Evolutionary conservation across 2,888 invertebrate genomes (phyloP).

Genomic region (Temnothorax unifasciatus): DNA sequence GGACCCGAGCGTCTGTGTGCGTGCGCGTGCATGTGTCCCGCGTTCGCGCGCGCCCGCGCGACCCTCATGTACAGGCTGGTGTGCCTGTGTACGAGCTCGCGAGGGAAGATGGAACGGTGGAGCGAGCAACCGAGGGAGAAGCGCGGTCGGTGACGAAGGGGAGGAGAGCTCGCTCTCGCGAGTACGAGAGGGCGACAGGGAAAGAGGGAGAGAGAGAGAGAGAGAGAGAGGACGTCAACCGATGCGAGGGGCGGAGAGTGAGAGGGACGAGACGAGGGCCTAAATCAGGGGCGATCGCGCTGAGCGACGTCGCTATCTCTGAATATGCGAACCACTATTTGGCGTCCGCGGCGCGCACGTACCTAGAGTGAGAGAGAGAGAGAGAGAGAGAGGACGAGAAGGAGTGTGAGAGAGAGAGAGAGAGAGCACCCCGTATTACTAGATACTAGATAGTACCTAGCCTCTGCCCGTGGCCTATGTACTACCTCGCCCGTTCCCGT

Average conservation of each 20-base stretch:
- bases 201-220: background rate
- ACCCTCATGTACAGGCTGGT: background rate
- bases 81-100: conserved; percentile 62
- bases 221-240: conserved; percentile 21
- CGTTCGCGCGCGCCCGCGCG: background rate
- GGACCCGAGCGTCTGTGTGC: conserved; percentile 74
- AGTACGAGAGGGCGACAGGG: conserved; percentile 40
- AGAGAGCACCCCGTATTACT: conserved; percentile 83
- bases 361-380: conserved; percentile 69
- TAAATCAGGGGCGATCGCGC: conserved; percentile 82
- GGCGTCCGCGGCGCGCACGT: conserved; percentile 81
- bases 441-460: conserved; percentile 83
- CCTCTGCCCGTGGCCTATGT: conserved; percentile 72
- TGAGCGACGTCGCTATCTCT: conserved; percentile 81
- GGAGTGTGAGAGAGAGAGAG: background rate
- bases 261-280: conserved; percentile 73
- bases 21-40: background rate
- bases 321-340: conserved; percentile 85
- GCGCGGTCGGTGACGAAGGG: conserved; percentile 58
- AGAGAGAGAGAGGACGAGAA: background rate
- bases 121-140: conserved; percentile 64
- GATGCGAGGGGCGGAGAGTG: conserved; percentile 7
- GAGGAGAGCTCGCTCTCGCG: conserved; percentile 45
- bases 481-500: conserved; percentile 62
- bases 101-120: conserved; percentile 74